Conservation (phyloP, 2,888 invertebrate species). For the Dorcus parallelipipedus region DNA sequence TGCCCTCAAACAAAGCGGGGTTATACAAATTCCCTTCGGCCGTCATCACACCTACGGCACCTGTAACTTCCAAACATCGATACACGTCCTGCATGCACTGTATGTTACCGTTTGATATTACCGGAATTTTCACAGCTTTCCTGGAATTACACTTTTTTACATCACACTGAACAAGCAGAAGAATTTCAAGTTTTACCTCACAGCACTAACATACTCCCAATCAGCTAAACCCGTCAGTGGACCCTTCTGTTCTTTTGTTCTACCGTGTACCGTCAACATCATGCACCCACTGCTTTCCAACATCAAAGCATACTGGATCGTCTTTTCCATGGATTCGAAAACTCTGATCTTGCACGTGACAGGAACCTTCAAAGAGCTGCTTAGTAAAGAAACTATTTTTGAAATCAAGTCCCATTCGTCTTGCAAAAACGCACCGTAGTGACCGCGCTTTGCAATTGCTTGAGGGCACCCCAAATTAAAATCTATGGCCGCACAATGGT, state of each 20-base stretch:
- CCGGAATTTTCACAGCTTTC: constrained; percentile 82
- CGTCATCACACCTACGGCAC: constrained; percentile 84
- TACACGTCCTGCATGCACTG: constrained; percentile 85
- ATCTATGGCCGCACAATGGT: constrained; percentile 91
- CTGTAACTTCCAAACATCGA: constrained; percentile 80
- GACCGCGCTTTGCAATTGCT: constrained; percentile 92
- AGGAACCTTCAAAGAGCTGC: constrained; percentile 72
- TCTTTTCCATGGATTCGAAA: constrained; percentile 80
- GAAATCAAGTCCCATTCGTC: constrained; percentile 89
- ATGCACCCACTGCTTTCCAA: constrained; percentile 89
- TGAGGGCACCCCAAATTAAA: constrained; percentile 98
- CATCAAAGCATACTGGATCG: constrained; percentile 91
- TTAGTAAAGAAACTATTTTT: constrained; percentile 72
- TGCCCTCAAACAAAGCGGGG: constrained; percentile 84
- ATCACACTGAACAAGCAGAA: not conserved
- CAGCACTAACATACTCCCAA: constrained; percentile 89
- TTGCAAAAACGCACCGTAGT: constrained; percentile 94
- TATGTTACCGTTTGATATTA: constrained; percentile 97
- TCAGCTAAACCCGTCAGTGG: constrained; percentile 90
- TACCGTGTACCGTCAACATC: constrained; percentile 91
- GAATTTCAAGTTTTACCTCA: constrained; percentile 61
- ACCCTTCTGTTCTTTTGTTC: constrained; percentile 95
- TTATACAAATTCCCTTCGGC: constrained; percentile 97
- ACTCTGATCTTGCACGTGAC: constrained; percentile 97
- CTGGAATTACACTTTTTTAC: constrained; percentile 50